These are phyloP conservation scores for Branchipolynoe longqiensis DNA, from an alignment of 2,888 invertebrate genomes.

Conservation along the genomic window DNA sequence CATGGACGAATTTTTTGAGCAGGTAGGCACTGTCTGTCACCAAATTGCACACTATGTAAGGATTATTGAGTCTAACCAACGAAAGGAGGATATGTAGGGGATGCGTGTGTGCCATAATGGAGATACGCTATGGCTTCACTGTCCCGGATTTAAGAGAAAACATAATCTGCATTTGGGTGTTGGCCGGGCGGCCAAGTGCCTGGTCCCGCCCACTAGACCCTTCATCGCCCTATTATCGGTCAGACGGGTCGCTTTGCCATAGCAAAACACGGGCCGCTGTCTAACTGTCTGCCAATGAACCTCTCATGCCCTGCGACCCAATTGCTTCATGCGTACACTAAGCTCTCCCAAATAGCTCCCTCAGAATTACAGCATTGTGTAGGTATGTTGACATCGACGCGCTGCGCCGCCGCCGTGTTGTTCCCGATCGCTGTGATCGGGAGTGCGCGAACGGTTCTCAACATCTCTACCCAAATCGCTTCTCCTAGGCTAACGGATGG, in stretches of 20 bases:
- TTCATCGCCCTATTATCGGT: conserved; percentile 21
- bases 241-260: conserved; percentile 16
- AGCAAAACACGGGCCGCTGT: neutral
- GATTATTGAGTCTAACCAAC: neutral
- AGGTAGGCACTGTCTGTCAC: conserved; percentile 85
- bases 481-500: no score
- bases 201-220: conserved; percentile 26
- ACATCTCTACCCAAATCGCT: no score
- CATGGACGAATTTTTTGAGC: conserved; percentile 99
- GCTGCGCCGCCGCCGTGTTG: no score
- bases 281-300: neutral
- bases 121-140: neutral
- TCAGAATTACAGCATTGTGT: no score
- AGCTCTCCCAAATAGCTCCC: neutral
- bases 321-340: neutral
- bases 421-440: no score
- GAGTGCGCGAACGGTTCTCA: no score
- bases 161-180: conserved; percentile 1
- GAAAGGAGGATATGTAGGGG: neutral
- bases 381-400: no score
- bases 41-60: conserved; percentile 9
- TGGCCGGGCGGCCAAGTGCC: neutral
- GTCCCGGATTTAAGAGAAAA: neutral
- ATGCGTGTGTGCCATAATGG: conserved; percentile 3
- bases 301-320: neutral